Evolutionary conservation across 1,140 invertebrate species (phyloP).

Genomic region (Papilio machaon): DNA sequence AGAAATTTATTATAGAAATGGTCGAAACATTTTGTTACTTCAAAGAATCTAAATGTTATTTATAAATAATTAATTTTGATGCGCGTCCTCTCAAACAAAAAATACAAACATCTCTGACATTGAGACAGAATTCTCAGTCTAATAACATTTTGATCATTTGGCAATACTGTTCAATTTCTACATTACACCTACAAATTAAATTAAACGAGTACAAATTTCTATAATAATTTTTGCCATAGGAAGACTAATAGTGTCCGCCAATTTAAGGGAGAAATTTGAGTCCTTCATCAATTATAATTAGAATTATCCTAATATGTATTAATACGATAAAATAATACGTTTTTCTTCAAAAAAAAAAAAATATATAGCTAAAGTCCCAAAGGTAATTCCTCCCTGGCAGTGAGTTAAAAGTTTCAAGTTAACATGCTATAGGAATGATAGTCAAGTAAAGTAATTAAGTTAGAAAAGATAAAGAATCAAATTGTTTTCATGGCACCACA

Average conservation of each 20-base stretch:
- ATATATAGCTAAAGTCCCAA: conserved; percentile 22
- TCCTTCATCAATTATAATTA: conserved; percentile 29
- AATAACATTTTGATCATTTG: conserved; percentile 79
- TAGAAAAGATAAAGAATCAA: conserved; percentile 52
- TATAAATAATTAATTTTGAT: neutral
- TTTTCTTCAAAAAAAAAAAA: conserved; percentile 14
- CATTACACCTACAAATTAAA: conserved; percentile 68
- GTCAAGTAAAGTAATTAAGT: conserved; percentile 23
- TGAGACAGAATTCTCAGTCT: conserved; percentile 74
- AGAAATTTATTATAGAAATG: neutral
- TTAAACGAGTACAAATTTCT: conserved; percentile 63
- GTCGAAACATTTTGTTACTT: neutral
- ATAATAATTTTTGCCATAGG: conserved; percentile 63
- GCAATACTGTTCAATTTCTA: conserved; percentile 77
- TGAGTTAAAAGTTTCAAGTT: conserved; percentile 15
- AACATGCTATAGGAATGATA: conserved; percentile 24
- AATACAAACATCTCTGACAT: conserved; percentile 39
- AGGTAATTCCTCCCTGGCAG: conserved; percentile 30
- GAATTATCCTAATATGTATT: conserved; percentile 34
- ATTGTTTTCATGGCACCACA: conserved; percentile 78
- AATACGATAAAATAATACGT: conserved; percentile 30
- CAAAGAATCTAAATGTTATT: too few species aligned
- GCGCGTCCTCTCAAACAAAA: conserved; percentile 8
- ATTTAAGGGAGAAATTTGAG: conserved; percentile 42
- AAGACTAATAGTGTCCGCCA: conserved; percentile 65